phyloP scores from a whole-genome alignment of 2,113 vertebrate species.

The Strix aluco region DNA sequence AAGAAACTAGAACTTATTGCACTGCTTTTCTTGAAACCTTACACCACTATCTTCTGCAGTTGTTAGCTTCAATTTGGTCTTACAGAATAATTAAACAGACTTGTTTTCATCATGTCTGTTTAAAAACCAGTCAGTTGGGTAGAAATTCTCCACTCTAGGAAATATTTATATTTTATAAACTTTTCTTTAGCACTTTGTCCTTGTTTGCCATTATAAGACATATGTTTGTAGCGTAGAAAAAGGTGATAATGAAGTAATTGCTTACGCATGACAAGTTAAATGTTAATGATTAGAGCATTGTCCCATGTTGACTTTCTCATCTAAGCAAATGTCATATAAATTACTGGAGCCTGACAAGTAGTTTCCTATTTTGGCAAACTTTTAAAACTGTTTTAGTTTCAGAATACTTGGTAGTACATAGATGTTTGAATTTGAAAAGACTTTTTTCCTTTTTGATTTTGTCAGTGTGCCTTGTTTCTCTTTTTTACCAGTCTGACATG shows the following conservation, averaged over 20 bases:
- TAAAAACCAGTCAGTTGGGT: neutral
- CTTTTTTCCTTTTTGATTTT: neutral
- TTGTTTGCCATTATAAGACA: neutral
- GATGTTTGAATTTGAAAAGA: neutral
- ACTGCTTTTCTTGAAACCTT: neutral
- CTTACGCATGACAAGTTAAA: neutral
- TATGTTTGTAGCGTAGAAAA: neutral
- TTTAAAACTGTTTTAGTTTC: neutral
- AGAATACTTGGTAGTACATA: neutral
- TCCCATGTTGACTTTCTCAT: neutral
- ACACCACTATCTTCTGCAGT: neutral
- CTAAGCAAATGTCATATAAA: neutral
- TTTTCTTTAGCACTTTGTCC: neutral
- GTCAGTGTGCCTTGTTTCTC: neutral
- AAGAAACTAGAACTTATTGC: neutral
- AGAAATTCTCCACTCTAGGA: neutral
- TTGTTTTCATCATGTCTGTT: neutral
- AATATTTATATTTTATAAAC: constrained; percentile 1
- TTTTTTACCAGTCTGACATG: neutral
- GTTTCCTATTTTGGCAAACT: neutral
- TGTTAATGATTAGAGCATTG: neutral
- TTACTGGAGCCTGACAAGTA: neutral
- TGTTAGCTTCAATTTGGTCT: neutral
- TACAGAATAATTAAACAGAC: neutral
- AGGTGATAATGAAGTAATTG: constrained; percentile 21